Base-by-base conservation (phyloP, 1,140 invertebrate species). In the Heliothis subflexa region DNA sequence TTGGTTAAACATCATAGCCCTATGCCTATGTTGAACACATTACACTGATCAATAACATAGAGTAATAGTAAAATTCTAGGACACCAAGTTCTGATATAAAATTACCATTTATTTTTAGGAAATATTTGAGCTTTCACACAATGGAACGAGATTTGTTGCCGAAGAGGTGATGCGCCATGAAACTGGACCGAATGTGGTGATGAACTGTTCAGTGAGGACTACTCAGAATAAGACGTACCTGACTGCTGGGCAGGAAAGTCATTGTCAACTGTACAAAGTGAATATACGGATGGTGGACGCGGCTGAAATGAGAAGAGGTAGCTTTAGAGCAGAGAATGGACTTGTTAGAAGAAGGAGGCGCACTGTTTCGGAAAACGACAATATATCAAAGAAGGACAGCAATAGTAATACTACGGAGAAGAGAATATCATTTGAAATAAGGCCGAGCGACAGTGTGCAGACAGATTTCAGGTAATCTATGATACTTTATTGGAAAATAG, bases 201-300 rank as follows among this genome's bases (percentile, higher is more conserved):
- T 99, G 98, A 99, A 99, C 86, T 98, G 97, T 91, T 96, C 97
- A 10, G 95, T 96, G 12, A 95, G 95, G 25, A 97, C 95, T 85
- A 78, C 87, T 0, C 90, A 94, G 81, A 91, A 89, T 54, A 95
- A 96, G 83, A 97, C 96, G 10, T 97, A 97, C 90, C 91, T 99
- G n/a, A 97, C 97, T 21, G 98, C 97, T 52, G 98, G 98, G 1
- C 97, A 98, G 94, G 98, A 99, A 95, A 98, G 97, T 71, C 97
- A 98, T 86, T 99, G 98, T 93, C 97, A 98, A 86, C 94, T 99
- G 80, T 99, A 99, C 88, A 96, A 96, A 89, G 96, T 99, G 0
- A 97, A 97, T 88, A 96, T 97, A 59, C 96, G 96, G 78, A 95
- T 98, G 81, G 95, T 95, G 61, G 95, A 94, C 78, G 94, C 87